Evolutionary conservation across 2,797 vertebrate species (phyloP).

Genomic region (Girardinus metallicus): DNA sequence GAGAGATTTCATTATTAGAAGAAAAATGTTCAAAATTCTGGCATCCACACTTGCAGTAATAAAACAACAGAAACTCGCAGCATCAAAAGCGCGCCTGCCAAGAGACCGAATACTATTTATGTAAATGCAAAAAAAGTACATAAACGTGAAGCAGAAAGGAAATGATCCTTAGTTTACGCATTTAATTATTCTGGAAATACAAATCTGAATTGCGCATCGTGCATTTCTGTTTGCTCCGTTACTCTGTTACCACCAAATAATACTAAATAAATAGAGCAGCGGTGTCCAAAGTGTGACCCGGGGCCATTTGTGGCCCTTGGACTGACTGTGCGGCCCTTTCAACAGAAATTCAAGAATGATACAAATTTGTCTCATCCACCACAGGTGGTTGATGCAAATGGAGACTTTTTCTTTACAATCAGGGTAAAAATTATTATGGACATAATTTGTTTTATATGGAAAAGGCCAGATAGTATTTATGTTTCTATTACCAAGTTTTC

Average conservation of each 20-base stretch:
- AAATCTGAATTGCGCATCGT: neutral
- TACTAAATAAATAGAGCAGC: neutral
- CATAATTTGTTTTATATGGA: too few relatives aligned
- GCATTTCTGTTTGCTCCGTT: neutral
- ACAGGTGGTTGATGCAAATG: too few relatives aligned
- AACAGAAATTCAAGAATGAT: too few relatives aligned
- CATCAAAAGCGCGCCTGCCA: too few relatives aligned
- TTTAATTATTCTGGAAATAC: neutral
- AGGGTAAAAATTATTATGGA: too few relatives aligned
- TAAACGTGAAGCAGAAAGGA: neutral
- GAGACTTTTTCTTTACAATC: too few relatives aligned
- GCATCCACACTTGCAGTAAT: constrained; percentile 19
- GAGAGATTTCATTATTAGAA: constrained; percentile 30
- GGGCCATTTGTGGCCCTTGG: too few relatives aligned
- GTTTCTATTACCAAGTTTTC: too few relatives aligned
- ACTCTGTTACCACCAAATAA: neutral
- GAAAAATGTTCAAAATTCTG: constrained; percentile 20
- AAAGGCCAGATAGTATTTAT: too few relatives aligned
- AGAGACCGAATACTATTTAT: neutral
- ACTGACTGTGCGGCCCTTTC: too few relatives aligned
- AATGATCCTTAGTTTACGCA: neutral
- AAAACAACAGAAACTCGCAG: constrained; percentile 9
- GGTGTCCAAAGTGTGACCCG: neutral
- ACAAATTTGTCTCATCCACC: too few relatives aligned
- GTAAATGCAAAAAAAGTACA: neutral